Conservation (phyloP, 2,113 vertebrate species). For the Mixornis gularis region DNA sequence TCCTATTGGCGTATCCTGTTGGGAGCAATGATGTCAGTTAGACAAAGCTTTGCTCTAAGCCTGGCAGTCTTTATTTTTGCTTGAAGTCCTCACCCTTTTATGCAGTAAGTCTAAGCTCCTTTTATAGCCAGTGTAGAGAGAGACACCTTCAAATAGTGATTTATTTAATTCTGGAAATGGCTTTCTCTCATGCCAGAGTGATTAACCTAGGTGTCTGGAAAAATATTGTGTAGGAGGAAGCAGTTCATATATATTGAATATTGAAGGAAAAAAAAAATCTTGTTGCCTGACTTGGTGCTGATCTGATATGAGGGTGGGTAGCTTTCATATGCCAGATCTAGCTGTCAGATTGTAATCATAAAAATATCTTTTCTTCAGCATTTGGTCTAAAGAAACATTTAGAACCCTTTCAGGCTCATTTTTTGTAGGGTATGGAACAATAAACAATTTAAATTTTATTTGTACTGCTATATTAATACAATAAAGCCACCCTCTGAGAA, state of each 20-base stretch:
- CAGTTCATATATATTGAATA: not conserved
- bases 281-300: not conserved
- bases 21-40: not conserved
- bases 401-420: not conserved
- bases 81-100: not conserved
- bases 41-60: not conserved
- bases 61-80: not conserved
- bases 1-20: not conserved
- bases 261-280: not conserved
- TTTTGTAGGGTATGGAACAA: not conserved
- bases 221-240: not conserved
- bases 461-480: slow-evolving; percentile 12
- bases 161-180: not conserved
- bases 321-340: not conserved
- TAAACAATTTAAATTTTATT: not conserved
- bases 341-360: not conserved
- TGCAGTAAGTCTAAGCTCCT: not conserved
- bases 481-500: slow-evolving; percentile 31
- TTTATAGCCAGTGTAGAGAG: not conserved
- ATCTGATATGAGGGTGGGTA: not conserved
- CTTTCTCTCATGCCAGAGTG: not conserved
- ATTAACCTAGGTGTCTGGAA: not conserved
- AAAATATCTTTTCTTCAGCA: not conserved
- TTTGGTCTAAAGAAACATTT: not conserved
- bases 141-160: not conserved